Evolutionary conservation across 2,888 invertebrate species (phyloP).

Genomic region (Tetropium fuscum): DNA sequence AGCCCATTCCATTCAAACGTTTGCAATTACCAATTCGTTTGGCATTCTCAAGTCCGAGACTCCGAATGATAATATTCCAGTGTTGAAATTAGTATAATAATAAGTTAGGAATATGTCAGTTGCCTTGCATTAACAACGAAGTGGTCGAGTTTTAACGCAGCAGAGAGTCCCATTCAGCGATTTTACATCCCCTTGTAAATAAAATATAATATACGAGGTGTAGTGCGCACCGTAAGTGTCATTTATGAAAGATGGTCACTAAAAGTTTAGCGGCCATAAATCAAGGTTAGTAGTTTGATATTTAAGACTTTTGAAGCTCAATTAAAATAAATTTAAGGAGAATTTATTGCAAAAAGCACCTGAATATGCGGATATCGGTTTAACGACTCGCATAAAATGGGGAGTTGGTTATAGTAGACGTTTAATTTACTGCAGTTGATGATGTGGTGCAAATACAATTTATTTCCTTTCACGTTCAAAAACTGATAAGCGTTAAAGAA

Average conservation of each 20-base stretch:
- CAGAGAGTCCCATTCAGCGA: constrained; percentile 8
- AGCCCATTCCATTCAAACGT: too few species aligned
- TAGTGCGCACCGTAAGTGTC: constrained; percentile 10
- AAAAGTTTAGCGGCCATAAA: constrained; percentile 21
- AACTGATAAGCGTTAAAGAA: too few species aligned
- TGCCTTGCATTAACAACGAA: too few species aligned
- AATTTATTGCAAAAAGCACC: constrained; percentile 12
- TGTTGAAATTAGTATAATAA: too few species aligned
- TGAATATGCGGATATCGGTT: constrained; percentile 19
- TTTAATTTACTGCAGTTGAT: constrained; percentile 4
- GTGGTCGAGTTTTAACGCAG: too few species aligned
- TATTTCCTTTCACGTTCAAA: too few species aligned
- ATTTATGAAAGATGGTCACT: constrained; percentile 19
- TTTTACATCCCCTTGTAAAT: constrained; percentile 5
- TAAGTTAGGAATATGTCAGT: too few species aligned
- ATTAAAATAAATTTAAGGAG: constrained; percentile 22
- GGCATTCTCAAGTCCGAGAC: too few species aligned
- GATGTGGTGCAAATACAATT: background rate
- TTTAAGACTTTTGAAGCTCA: constrained; percentile 18
- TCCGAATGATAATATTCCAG: too few species aligned
- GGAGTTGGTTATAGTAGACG: constrained; percentile 3
- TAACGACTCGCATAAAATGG: constrained; percentile 13
- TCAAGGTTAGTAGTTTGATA: constrained; percentile 16
- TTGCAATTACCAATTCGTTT: too few species aligned
- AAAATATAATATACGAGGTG: constrained; percentile 12